Percentiles rank a stretch among this genome's conserved stretches.
phyloP scores from a whole-genome alignment of 2,888 invertebrate species.

The Morinoia aosen region DNA sequence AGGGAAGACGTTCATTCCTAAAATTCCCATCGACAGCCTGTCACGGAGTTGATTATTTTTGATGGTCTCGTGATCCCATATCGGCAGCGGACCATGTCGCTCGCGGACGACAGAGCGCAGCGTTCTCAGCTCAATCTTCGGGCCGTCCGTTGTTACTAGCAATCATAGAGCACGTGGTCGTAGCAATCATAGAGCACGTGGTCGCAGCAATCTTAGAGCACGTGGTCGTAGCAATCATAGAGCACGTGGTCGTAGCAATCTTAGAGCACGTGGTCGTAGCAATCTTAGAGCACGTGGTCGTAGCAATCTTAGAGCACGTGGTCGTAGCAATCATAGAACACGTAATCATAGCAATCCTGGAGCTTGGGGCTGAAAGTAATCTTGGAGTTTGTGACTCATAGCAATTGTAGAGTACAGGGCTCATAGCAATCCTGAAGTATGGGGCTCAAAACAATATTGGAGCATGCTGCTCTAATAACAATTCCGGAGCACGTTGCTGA shows the following conservation, averaged over 20 bases:
- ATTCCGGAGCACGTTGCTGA: too few relatives aligned
- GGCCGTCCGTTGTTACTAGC: background rate
- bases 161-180: background rate
- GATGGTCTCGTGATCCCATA: background rate
- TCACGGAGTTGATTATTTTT: conserved; percentile 2
- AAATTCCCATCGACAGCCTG: conserved; percentile 3
- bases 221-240: background rate
- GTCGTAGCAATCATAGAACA: background rate
- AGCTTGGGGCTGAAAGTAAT: too few relatives aligned
- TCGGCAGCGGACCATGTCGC: background rate
- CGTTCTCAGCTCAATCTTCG: background rate
- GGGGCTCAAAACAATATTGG: too few relatives aligned
- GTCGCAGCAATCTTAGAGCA: background rate
- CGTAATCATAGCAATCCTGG: background rate
- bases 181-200: background rate
- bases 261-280: background rate
- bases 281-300: background rate
- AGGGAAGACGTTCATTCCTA: background rate
- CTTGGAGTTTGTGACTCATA: too few relatives aligned
- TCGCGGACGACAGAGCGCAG: background rate
- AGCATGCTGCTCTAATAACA: too few relatives aligned
- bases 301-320: background rate
- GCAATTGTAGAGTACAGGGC: too few relatives aligned
- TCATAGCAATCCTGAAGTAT: too few relatives aligned
- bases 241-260: background rate